These are phyloP conservation scores for Spodoptera frugiperda DNA, from an alignment of 1,140 invertebrate genomes.

Conservation along the genomic window DNA sequence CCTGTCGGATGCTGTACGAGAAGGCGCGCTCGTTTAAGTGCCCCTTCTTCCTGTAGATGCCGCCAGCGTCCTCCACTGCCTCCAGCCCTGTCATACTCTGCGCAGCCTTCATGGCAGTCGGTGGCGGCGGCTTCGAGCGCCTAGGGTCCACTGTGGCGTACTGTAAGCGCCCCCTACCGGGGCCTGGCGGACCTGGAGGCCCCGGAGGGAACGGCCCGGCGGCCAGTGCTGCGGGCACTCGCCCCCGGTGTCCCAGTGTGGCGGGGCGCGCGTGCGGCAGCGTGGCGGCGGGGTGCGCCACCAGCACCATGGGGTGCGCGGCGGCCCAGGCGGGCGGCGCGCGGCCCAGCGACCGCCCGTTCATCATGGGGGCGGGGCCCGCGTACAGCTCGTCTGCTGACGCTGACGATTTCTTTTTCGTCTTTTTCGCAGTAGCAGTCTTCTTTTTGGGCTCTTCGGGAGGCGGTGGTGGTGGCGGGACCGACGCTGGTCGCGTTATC, in stretches of 20 bases:
- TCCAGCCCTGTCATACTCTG: constrained; percentile 92
- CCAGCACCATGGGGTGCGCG: constrained; percentile 82
- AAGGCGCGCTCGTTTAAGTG: constrained; percentile 97
- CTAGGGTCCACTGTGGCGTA: constrained; percentile 89
- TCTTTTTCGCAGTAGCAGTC: constrained; percentile 84
- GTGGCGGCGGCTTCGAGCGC: constrained; percentile 90
- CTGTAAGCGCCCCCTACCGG: constrained; percentile 87
- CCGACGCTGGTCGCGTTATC: constrained; percentile 91
- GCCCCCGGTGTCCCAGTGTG: constrained; percentile 73
- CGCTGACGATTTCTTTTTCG: constrained; percentile 82
- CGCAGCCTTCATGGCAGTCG: constrained; percentile 90
- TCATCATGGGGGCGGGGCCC: constrained; percentile 77
- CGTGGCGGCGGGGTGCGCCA: constrained; percentile 86
- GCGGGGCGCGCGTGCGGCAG: constrained; percentile 84
- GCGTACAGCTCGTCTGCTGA: constrained; percentile 79
- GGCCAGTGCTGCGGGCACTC: constrained; percentile 66
- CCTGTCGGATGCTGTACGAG: constrained; percentile 96
- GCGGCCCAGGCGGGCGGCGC: constrained; percentile 84
- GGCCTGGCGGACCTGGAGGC: constrained; percentile 71
- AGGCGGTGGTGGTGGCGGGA: constrained; percentile 92
- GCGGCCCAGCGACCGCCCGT: constrained; percentile 85
- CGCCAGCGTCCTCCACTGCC: constrained; percentile 92
- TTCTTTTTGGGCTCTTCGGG: constrained; percentile 88
- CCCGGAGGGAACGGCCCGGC: constrained; percentile 77
- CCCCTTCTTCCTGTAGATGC: constrained; percentile 95